Percentiles rank a stretch among this genome's conserved stretches.
phyloP scores from a whole-genome alignment of 2,113 vertebrate genomes.

The Sitta europaea region DNA sequence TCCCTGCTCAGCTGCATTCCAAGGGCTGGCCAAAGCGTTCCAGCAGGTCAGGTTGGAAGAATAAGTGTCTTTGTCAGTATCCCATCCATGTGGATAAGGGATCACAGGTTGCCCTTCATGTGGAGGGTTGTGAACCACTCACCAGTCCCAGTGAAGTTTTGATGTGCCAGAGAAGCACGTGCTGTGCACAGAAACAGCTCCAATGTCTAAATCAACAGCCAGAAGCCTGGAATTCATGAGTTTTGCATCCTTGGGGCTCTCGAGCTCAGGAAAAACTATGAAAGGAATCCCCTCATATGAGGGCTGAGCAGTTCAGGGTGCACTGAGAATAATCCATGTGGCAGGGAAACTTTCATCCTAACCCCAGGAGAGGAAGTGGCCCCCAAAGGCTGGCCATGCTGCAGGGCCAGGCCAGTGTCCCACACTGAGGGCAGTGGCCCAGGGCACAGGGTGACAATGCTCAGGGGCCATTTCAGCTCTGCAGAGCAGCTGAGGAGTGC shows the following conservation, averaged over 20 bases:
- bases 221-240: neutral
- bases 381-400: neutral
- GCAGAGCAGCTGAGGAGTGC: neutral
- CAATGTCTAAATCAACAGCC: neutral
- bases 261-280: neutral
- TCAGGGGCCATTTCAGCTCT: neutral
- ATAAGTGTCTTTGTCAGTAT: neutral
- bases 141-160: neutral
- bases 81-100: neutral
- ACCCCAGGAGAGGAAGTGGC: neutral
- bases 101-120: neutral
- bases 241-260: neutral
- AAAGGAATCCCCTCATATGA: neutral
- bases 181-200: neutral
- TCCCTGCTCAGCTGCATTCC: neutral
- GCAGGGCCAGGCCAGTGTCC: neutral
- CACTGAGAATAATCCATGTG: neutral
- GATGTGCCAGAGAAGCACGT: neutral
- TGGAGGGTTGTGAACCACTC: neutral
- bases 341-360: neutral
- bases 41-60: neutral
- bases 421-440: neutral
- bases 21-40: neutral
- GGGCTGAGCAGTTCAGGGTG: neutral
- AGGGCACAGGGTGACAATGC: neutral